Percentiles rank a stretch among this genome's conserved stretches.
Evolutionary conservation across 2,797 vertebrate genomes (phyloP).

Genomic region (Muscicapa comitata): DNA sequence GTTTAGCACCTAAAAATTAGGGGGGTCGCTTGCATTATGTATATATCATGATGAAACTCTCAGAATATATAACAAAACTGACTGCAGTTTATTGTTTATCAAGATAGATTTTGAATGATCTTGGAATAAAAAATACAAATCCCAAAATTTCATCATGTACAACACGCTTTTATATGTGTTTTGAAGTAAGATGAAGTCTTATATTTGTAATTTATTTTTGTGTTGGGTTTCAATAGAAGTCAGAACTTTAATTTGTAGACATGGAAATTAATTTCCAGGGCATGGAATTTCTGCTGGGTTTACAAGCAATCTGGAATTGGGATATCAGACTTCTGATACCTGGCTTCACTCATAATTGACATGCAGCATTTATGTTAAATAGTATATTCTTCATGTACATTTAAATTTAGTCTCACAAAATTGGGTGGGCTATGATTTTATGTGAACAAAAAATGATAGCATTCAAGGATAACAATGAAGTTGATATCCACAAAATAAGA

Average conservation of each 20-base stretch:
- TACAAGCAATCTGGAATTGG: not conserved
- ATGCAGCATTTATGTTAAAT: not conserved
- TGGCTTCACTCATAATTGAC: not conserved
- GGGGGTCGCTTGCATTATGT: not conserved
- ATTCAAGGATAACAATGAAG: not conserved
- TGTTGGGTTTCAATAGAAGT: not conserved
- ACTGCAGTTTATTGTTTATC: not conserved
- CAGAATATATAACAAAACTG: not conserved
- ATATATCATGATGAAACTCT: not conserved
- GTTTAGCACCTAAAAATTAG: not conserved
- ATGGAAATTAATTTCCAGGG: not conserved
- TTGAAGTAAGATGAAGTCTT: not conserved
- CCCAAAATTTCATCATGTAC: not conserved
- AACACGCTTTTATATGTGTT: accelerated
- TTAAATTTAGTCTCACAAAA: not conserved
- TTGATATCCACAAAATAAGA: not conserved
- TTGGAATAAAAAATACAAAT: not conserved
- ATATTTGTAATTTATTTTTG: not conserved
- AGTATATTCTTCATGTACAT: not conserved
- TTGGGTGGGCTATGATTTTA: not conserved
- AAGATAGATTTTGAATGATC: not conserved
- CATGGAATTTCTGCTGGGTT: not conserved
- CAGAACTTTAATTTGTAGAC: not conserved
- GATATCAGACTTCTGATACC: not conserved
- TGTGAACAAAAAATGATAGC: not conserved